Evolutionary conservation across 2,888 invertebrate species (phyloP), one percentile per base, ranked within the genome.

Genomic region (Agrochola lychnidis): DNA sequence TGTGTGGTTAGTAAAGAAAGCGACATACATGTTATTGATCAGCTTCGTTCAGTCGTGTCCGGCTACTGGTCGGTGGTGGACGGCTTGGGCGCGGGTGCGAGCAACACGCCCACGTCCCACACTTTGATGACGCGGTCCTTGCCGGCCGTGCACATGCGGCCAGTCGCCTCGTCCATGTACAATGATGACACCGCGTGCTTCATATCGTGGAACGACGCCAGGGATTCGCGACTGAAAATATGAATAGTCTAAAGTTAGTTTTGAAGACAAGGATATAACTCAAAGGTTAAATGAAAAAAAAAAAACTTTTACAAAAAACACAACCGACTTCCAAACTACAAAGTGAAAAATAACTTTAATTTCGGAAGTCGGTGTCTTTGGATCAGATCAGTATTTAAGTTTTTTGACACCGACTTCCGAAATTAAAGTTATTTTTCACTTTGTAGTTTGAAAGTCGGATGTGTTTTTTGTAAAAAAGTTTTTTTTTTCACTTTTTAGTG

Each of bases 121-220:
- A 99, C 94, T 97, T 99, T 99, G 91, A 99, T 99, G 89, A 99
- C 97, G 89, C 99, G 98, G 96, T 99, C 99, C 93, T 99, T 98
- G 42, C 99, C 99, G 62, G 99, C 98, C 5, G 99, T 99, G 82
- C 99, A 97, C 92, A 99, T 97, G 90, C 98, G 98, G 90, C 98
- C 98, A 64, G 98, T 98, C 70, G 98, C 97, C 93, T 99, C 99
- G 96, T 99, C 99, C 85, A 99, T 97, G 95, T 98, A 98, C 97
- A 99, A 98, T 62, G 98, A 98, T 16, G 98, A 97, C 82, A 99
- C 98, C 76, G 98, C 98, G 93, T 99, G 99, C 94, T 99, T 99
- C 89, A 98, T 98, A 95, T 99, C 99, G 94, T 99, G 99, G 96
- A 99, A 99, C 76, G 99, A 98, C 45, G 99, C 99, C 92, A 99